These are phyloP conservation scores for Himalopsyche tibetana DNA, from an alignment of 2,888 invertebrate species.

Conservation along the genomic window DNA sequence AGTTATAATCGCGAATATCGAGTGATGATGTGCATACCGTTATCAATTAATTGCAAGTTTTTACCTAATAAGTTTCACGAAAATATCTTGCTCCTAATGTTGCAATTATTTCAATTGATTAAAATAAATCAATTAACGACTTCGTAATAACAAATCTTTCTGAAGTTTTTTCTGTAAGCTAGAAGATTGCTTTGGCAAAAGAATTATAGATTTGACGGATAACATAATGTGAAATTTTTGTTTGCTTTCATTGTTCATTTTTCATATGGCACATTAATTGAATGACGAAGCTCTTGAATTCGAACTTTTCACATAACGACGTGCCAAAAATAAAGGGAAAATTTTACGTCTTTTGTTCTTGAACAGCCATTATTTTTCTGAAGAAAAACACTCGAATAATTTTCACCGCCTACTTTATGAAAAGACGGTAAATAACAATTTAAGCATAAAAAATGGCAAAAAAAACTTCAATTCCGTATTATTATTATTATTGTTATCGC, in stretches of 20 bases:
- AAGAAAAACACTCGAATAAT: slow-evolving; percentile 53
- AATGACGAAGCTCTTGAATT: slow-evolving; percentile 5
- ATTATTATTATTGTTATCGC: slow-evolving; percentile 46
- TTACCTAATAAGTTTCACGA: too few species aligned
- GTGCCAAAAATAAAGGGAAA: slow-evolving; percentile 5
- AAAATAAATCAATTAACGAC: too few species aligned
- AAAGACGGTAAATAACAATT: slow-evolving; percentile 44
- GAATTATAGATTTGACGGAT: too few species aligned
- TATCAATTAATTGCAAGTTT: too few species aligned
- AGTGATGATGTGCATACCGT: too few species aligned
- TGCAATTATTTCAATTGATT: too few species aligned
- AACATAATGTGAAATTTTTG: too few species aligned
- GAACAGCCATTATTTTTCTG: slow-evolving; percentile 50
- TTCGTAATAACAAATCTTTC: too few species aligned
- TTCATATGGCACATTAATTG: slow-evolving; percentile 27
- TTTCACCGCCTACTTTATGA: slow-evolving; percentile 33
- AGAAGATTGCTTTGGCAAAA: too few species aligned
- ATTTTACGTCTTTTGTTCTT: slow-evolving; percentile 55
- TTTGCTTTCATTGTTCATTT: background rate
- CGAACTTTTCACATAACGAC: slow-evolving; percentile 26
- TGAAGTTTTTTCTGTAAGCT: too few species aligned
- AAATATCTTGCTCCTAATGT: too few species aligned
- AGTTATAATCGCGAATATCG: too few species aligned
- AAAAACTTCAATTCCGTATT: slow-evolving; percentile 43
- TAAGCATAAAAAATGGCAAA: background rate